Base-by-base conservation (phyloP, 1,140 invertebrate species). In the Drosophila pectinifera region DNA sequence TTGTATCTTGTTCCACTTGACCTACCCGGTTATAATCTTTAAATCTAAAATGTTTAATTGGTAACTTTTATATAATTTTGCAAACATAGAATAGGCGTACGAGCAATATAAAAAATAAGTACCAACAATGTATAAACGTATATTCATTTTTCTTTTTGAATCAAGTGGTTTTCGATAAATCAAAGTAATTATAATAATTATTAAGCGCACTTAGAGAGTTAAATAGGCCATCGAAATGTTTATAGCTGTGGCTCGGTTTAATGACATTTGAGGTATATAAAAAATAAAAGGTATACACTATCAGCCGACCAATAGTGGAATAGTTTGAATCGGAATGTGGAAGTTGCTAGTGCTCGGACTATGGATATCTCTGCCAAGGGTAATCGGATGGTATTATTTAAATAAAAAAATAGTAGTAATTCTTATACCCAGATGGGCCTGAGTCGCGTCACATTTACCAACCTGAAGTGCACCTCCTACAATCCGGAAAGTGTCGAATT, bases 361-460 rank as follows among this genome's bases (percentile, higher is more conserved):
- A 11, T 70, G 18, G 64, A 22, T 70, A 28, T 22, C 49, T 70
- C 64, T 70, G 14, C 31, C 51, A 34, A 34, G 11, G 63, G 64
- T 69, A 68, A 38, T 18, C 4, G 11, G 10, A 18, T 24, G 0
- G 0, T 1, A 14, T 4, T 3, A 14, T 14, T 67, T 2, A 22
- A 22, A 16, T 14, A 14, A 3, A 16, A 34, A 22, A 10, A 10
- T 7, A 11, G 11, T 39, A 48, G 5, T 16, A 4, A 5, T 16
- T 55, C 38, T 20, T 0, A 6, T 14, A 39, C 8, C 2, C 20
- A 70, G 63, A 69, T 46, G n/a, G 28, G 63, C 22, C 13, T 55
- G 5, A 36, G 63, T n/a, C 48, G 70, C 2, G 54, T 80, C 4
- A 46, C 78, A 11, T 80, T 80, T 39, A 79, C 76, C 4, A 79